phyloP scores from a whole-genome alignment of 2,888 invertebrate species.

The Sarcophaga subvicina region DNA sequence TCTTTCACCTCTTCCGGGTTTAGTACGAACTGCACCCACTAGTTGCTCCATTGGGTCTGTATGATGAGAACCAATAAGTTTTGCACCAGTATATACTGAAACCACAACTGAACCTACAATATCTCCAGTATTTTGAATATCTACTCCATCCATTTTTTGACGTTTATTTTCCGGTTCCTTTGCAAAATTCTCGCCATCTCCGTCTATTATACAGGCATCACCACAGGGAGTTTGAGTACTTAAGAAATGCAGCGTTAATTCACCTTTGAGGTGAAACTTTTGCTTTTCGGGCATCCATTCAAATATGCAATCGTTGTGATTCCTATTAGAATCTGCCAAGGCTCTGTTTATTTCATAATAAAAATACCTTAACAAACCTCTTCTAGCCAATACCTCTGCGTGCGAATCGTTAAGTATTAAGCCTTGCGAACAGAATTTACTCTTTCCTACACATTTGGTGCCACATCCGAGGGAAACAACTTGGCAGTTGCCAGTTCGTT shows the following conservation, averaged over 20 bases:
- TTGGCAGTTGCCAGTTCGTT: slow-evolving; percentile 77
- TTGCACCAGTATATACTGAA: slow-evolving; percentile 90
- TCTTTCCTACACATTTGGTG: slow-evolving; percentile 93
- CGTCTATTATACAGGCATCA: slow-evolving; percentile 91
- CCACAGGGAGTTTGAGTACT: slow-evolving; percentile 96
- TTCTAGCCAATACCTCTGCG: slow-evolving; percentile 93
- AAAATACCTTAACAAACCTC: slow-evolving; percentile 91
- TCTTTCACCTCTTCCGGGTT: slow-evolving; percentile 94
- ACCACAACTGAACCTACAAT: slow-evolving; percentile 10
- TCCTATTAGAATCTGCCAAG: slow-evolving; percentile 60
- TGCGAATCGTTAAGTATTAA: slow-evolving; percentile 94
- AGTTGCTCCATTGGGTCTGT: slow-evolving; percentile 85
- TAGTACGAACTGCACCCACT: slow-evolving; percentile 89
- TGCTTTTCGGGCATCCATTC: slow-evolving; percentile 72
- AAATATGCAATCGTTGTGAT: slow-evolving; percentile 76
- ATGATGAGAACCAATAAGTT: slow-evolving; percentile 85
- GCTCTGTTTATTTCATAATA: slow-evolving; percentile 84
- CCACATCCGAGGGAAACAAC: slow-evolving; percentile 94
- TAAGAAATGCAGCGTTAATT: slow-evolving; percentile 90
- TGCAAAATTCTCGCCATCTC: neutral
- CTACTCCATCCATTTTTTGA: slow-evolving; percentile 40
- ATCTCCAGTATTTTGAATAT: slow-evolving; percentile 31
- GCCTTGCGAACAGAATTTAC: slow-evolving; percentile 86
- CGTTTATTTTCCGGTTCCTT: slow-evolving; percentile 53
- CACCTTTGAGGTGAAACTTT: slow-evolving; percentile 83